Base-by-base conservation (phyloP, 2,113 vertebrate species). In the Paramormyrops kingsleyae region DNA sequence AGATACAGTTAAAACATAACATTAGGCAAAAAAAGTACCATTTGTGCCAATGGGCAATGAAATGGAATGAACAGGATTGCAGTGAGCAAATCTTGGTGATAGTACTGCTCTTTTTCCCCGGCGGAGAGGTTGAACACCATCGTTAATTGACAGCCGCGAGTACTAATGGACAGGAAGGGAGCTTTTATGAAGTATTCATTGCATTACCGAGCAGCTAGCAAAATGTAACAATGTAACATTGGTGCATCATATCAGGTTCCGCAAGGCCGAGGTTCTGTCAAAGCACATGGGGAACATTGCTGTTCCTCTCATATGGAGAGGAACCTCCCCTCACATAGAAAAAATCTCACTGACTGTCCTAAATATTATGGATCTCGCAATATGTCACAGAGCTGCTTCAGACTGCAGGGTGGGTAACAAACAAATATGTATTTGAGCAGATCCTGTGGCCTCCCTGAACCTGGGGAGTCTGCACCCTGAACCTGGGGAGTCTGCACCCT, bases 131-230 rank as follows among this genome's bases (percentile, higher is more conserved):
- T 21, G 21, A 10, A 24, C 27, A 15, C 31, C 47, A 50, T 89
- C 53, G 27, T 85, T 89, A 84, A 85, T 85, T 53, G 56, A 62
- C 24, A 42, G 27, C 42, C 19, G 84, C 85, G 50, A 17, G 53
- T 47, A 84, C 35, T 85, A 62, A 59, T 89, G 53, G 62, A 89
- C 15, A 31, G 24, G 80, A 85, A 84, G 53, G 52, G 7, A 49
- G 77, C 50, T 46, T 85, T 56, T 62, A 89, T 59, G 62, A 89
- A 44, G 53, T 27, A 59, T 35, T 85, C 85, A 83, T 89, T 83
- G 74, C 19, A 9, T 89, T 59, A 89, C 35, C 66, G 1, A 47
- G 46, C 80, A 53, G 47, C 50, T 53, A n/a, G 44, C 27, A 35
- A 53, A 53, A 52, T 1, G 17, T 5, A 19, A 53, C 24, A n/a